Conservation (phyloP, 2,888 invertebrate genomes). For the Hyposoter dolosus region DNA sequence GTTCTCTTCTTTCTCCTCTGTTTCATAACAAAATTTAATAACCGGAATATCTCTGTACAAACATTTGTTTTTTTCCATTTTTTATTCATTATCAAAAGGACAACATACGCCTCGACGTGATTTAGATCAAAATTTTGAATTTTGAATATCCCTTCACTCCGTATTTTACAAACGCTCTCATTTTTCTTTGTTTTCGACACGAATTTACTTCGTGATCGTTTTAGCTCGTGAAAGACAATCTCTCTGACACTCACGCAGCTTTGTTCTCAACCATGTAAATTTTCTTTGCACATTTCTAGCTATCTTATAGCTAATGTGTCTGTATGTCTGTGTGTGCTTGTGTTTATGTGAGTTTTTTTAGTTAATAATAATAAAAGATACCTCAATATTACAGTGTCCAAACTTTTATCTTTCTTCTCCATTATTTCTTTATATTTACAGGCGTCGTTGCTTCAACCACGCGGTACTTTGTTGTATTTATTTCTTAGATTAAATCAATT, state of each 20-base stretch:
- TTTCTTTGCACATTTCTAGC: slow-evolving; percentile 81
- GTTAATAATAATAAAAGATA: slow-evolving; percentile 71
- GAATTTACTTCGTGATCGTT: slow-evolving; percentile 74
- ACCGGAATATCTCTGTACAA: slow-evolving; percentile 85
- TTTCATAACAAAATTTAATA: slow-evolving; percentile 84
- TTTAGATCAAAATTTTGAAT: slow-evolving; percentile 83
- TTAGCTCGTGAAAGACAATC: slow-evolving; percentile 77
- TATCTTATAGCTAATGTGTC: slow-evolving; percentile 81
- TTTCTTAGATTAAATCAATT: slow-evolving; percentile 5
- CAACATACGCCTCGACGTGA: slow-evolving; percentile 76
- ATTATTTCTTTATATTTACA: slow-evolving; percentile 62
- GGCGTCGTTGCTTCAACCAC: slow-evolving; percentile 49
- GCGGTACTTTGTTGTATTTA: slow-evolving; percentile 50
- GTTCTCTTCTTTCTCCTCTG: slow-evolving; percentile 67
- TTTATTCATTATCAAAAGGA: slow-evolving; percentile 80
- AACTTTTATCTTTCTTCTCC: slow-evolving; percentile 32
- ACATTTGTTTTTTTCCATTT: slow-evolving; percentile 78
- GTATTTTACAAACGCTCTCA: slow-evolving; percentile 63
- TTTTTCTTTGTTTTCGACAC: slow-evolving; percentile 72
- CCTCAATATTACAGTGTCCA: slow-evolving; percentile 72
- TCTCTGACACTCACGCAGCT: slow-evolving; percentile 69
- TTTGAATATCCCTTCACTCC: slow-evolving; percentile 78
- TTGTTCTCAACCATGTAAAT: slow-evolving; percentile 81
- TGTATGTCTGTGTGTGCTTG: slow-evolving; percentile 66
- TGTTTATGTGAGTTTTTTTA: slow-evolving; percentile 43